Percentiles rank a stretch among this genome's conserved stretches.
Evolutionary conservation across 2,113 vertebrate species (phyloP).

Genomic region (Donacobius atricapilla): DNA sequence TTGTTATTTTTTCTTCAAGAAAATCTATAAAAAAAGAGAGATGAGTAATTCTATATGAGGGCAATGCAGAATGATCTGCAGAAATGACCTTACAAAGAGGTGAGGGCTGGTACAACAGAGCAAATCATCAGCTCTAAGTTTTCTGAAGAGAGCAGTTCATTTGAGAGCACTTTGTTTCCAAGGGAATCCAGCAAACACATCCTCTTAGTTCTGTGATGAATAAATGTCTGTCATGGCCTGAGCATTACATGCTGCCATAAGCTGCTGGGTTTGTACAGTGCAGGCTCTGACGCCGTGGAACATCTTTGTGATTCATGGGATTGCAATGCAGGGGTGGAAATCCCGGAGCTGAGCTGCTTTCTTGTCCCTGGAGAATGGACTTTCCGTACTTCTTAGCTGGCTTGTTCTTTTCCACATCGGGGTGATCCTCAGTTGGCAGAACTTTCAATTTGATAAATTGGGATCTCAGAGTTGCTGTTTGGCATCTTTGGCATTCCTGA

Average conservation of each 20-base stretch:
- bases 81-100: neutral
- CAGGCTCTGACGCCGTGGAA: conserved; percentile 7
- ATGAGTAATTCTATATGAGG: neutral
- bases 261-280: neutral
- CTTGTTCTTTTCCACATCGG: neutral
- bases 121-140: neutral
- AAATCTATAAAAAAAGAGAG: too few species aligned
- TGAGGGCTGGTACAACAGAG: neutral
- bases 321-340: conserved; percentile 19
- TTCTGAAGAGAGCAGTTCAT: neutral
- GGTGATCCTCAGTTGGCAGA: neutral
- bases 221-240: conserved; percentile 17
- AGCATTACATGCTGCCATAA: neutral
- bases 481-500: neutral
- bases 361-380: neutral
- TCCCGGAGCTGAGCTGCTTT: neutral
- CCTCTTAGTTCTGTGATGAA: neutral
- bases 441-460: neutral
- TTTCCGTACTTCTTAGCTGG: neutral
- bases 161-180: conserved; percentile 4
- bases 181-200: conserved; percentile 15
- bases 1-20: neutral
- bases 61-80: neutral
- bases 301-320: conserved; percentile 34
- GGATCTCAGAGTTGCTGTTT: neutral